A percentile compares a stretch with the other conserved stretches of the same genome.
These are phyloP conservation scores for Dendrolimus kikuchii DNA, from an alignment of 1,140 invertebrate genomes.

Conservation along the genomic window DNA sequence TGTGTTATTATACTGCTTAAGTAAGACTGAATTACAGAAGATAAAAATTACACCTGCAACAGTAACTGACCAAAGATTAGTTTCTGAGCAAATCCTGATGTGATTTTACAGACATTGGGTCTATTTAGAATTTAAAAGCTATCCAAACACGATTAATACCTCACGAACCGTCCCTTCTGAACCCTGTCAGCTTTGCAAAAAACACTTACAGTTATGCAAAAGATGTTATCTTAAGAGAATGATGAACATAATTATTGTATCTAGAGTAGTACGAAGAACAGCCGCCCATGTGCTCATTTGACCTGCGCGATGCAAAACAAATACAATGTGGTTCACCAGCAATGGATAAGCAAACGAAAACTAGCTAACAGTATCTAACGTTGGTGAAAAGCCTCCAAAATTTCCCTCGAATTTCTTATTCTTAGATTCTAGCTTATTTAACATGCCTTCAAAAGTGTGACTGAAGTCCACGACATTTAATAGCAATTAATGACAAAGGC, in stretches of 20 bases:
- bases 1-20: constrained; percentile 13
- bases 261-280: neutral
- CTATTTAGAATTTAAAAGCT: constrained; percentile 20
- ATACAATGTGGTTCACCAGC: constrained; percentile 9
- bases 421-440: too few species aligned
- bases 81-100: constrained; percentile 2
- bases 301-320: constrained; percentile 10
- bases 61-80: constrained; percentile 13
- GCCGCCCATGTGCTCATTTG: neutral
- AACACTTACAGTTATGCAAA: neutral
- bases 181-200: constrained; percentile 1
- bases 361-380: neutral
- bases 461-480: too few species aligned
- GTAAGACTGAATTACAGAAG: constrained; percentile 13
- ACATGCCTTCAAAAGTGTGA: too few species aligned
- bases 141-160: constrained; percentile 20
- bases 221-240: too few species aligned
- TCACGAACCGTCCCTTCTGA: constrained; percentile 8
- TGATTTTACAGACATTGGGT: constrained; percentile 4
- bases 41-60: constrained; percentile 14
- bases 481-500: too few species aligned
- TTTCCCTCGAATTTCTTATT: constrained; percentile 15
- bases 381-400: constrained; percentile 14
- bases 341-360: constrained; percentile 17
- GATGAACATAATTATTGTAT: too few species aligned